These are phyloP conservation scores for Hirundo rustica DNA, from an alignment of 2,797 vertebrate species.

Conservation along the genomic window DNA sequence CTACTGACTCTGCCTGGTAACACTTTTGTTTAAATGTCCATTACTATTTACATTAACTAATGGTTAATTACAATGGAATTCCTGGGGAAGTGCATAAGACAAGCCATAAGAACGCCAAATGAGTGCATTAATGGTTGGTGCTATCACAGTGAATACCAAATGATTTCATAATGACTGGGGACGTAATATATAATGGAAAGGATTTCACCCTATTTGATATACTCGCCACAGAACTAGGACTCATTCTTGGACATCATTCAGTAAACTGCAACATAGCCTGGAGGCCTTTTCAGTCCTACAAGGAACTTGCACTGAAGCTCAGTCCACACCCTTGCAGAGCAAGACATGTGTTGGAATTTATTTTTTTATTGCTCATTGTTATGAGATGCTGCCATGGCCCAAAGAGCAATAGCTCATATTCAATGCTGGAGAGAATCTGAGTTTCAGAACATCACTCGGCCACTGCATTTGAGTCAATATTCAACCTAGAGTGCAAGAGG, in stretches of 20 bases:
- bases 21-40: constrained; percentile 71
- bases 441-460: background rate
- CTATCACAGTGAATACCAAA: constrained; percentile 78
- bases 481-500: background rate
- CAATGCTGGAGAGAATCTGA: background rate
- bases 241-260: constrained; percentile 65
- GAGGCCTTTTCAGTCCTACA: constrained; percentile 35
- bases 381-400: constrained; percentile 11
- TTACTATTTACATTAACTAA: constrained; percentile 79
- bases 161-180: constrained; percentile 76
- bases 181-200: constrained; percentile 71
- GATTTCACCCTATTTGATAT: constrained; percentile 66
- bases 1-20: constrained; percentile 62
- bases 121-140: constrained; percentile 77
- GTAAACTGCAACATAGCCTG: constrained; percentile 45
- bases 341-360: constrained; percentile 32
- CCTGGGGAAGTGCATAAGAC: constrained; percentile 71
- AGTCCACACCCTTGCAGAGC: constrained; percentile 30
- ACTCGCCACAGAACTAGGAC: constrained; percentile 64
- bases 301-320: background rate
- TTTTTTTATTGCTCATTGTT: constrained; percentile 59
- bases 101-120: constrained; percentile 73
- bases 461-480: background rate
- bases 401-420: background rate
- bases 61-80: constrained; percentile 78